Conservation (phyloP, 2,797 vertebrate genomes). For the Eutrigla gurnardus region DNA sequence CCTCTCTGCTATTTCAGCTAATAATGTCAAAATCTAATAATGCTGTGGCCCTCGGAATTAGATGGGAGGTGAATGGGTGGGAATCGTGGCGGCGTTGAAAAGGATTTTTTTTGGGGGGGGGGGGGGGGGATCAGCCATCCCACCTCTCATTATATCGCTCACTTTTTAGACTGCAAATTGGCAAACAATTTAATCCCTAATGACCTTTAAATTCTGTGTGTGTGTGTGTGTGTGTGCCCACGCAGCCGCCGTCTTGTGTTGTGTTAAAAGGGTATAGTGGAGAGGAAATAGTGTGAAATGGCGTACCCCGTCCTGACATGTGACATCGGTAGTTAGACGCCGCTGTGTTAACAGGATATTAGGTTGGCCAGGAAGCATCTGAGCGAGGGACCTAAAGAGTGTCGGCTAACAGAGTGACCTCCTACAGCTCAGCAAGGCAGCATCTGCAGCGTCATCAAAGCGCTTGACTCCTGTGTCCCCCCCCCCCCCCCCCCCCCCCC, state of each 20-base stretch:
- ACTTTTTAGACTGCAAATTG: conserved; percentile 72
- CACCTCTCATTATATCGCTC: conserved; percentile 61
- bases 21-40: conserved; percentile 85
- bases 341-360: conserved; percentile 49
- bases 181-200: conserved; percentile 79
- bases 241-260: conserved; percentile 13
- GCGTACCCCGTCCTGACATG: conserved; percentile 5
- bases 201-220: conserved; percentile 77
- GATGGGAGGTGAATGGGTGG: conserved; percentile 73
- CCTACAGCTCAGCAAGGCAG: conserved; percentile 61
- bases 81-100: conserved; percentile 61
- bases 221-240: conserved; percentile 7
- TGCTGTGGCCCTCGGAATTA: conserved; percentile 73
- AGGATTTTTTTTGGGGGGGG: conserved; percentile 11
- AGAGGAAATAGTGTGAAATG: conserved; percentile 7
- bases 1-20: conserved; percentile 83
- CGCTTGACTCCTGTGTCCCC: conserved; percentile 52
- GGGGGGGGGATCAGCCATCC: conserved; percentile 18
- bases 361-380: conserved; percentile 47
- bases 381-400: conserved; percentile 6
- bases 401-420: conserved; percentile 59
- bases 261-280: conserved; percentile 5
- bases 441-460: conserved; percentile 77
- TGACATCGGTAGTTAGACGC: conserved; percentile 28
- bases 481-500: too few species aligned